Evolutionary conservation across 1,140 invertebrate genomes (phyloP).

Genomic region (Cyrtorhinus lividipennis): DNA sequence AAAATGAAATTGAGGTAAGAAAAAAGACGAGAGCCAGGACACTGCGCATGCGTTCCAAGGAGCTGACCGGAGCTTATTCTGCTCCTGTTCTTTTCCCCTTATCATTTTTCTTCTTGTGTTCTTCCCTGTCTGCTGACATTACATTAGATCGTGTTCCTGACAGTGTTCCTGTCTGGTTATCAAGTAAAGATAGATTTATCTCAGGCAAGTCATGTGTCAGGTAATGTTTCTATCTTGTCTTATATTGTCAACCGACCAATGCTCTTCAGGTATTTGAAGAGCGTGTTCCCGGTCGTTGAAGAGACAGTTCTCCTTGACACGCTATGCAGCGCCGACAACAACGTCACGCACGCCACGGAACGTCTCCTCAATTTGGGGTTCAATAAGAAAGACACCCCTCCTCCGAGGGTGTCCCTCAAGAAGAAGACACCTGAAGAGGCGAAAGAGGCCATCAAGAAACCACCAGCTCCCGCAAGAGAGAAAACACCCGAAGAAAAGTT

Average conservation of each 20-base stretch:
- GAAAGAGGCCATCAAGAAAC: constrained; percentile 26
- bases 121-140: too few relatives aligned
- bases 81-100: neutral
- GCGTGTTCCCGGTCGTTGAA: constrained; percentile 78
- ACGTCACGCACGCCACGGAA: constrained; percentile 71
- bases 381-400: constrained; percentile 48
- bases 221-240: neutral
- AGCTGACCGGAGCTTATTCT: neutral
- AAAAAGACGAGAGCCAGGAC: too few relatives aligned
- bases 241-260: neutral
- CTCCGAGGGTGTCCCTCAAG: constrained; percentile 27
- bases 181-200: too few relatives aligned
- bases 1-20: constrained; percentile 85
- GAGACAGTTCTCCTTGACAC: constrained; percentile 75
- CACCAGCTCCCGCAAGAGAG: constrained; percentile 42
- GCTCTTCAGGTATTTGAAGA: constrained; percentile 64
- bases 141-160: too few relatives aligned
- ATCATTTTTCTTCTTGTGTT: neutral
- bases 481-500: constrained; percentile 58
- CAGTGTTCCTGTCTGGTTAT: too few relatives aligned
- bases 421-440: constrained; percentile 30
- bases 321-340: constrained; percentile 69
- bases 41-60: neutral
- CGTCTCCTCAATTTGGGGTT: constrained; percentile 62
- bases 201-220: neutral